Evolutionary conservation across 2,113 vertebrate genomes (phyloP).

Genomic region (Colaptes auratus): DNA sequence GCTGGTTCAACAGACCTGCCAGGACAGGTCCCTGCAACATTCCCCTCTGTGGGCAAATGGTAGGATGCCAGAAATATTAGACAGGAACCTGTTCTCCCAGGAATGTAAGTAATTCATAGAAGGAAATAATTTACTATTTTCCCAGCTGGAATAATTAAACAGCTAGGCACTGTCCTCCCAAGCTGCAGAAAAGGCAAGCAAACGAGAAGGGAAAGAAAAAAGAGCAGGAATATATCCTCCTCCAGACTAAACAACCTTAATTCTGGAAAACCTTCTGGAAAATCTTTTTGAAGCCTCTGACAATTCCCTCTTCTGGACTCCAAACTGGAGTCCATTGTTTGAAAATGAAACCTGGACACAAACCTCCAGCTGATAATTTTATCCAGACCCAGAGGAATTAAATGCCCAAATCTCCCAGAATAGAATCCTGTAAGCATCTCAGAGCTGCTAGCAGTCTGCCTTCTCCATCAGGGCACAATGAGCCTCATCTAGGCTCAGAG

Average conservation of each 20-base stretch:
- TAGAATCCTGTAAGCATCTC: not conserved
- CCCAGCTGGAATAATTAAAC: conserved; percentile 64
- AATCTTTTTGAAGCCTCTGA: not conserved
- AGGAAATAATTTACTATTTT: conserved; percentile 76
- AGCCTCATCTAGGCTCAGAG: not conserved
- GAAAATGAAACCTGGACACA: not conserved
- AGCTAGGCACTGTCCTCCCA: conserved; percentile 23
- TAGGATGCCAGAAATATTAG: conserved; percentile 71
- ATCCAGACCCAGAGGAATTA: not conserved
- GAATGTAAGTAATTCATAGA: conserved; percentile 79
- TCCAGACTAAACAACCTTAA: not conserved
- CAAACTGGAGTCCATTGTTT: too few relatives aligned
- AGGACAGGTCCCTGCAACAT: conserved; percentile 76
- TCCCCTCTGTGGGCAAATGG: conserved; percentile 69
- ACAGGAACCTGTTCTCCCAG: conserved; percentile 84
- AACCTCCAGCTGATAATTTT: not conserved
- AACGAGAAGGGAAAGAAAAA: not conserved
- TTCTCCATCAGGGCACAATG: accelerated
- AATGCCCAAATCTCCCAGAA: not conserved
- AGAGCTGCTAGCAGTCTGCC: not conserved
- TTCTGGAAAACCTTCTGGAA: not conserved
- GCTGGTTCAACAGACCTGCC: conserved; percentile 77
- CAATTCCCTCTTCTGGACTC: not conserved
- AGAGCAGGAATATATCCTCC: not conserved
- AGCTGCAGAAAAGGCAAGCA: not conserved